Base-by-base conservation (phyloP, 1,140 invertebrate species). In the Drosophila navojoa region DNA sequence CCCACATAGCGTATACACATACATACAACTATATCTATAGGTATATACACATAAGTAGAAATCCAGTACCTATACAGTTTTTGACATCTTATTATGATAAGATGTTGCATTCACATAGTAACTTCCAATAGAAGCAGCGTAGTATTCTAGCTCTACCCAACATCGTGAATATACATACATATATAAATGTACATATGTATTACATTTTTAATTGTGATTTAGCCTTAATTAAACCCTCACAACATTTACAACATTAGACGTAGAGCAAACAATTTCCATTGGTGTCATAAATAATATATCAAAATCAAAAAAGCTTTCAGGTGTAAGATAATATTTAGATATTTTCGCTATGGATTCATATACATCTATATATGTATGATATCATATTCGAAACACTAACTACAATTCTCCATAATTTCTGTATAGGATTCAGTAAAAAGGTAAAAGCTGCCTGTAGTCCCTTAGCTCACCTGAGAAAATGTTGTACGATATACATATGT, bases 191-290 rank as follows among this genome's bases (percentile, higher is more conserved):
- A 57, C 55, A 67, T 27, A 38, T 38, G 52, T 25, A 27, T 52
- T 35, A 35, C 42, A 71, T 38, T 67, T 45, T 67, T 38, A 29
- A 71, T 71, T 71, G 69, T 71, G 69, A 71, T 71, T 52, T 71
- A 71, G 62, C 42, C 44, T 25, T 59, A 59, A 71, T 38, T 22
- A 38, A 67, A 67, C 54, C 38, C 6, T 45, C 53, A 53, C 4
- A 19, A 64, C 38, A 27, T 15, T 45, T 55, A 47, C 7, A 69
- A 38, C 35, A 35, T 13, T 66, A 71, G 4, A 15, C 27, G 19
- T 57, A 11, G 53, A 22, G 22, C 19, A 15, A 57, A 42, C 38
- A n/a, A 42, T 57, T 57, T 55, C 22, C 10, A 42, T 25, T 57
- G 38, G 11, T 7, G 16, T 44, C 9, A 5, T 38, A 63, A 55